These are phyloP conservation scores for Lacerta agilis DNA, from an alignment of 2,797 vertebrate species.

Conservation along the genomic window DNA sequence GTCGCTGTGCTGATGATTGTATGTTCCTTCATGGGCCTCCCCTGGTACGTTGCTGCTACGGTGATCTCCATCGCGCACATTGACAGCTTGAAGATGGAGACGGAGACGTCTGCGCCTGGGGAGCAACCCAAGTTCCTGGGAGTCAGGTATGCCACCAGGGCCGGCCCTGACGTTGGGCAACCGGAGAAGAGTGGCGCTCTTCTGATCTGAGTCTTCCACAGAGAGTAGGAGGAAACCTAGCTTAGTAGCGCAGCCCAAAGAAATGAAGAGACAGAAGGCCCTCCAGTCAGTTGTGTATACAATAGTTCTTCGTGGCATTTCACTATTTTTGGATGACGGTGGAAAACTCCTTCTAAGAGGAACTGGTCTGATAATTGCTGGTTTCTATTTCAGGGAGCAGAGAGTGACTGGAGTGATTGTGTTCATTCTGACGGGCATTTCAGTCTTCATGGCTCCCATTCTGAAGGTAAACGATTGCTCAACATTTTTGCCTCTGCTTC, in stretches of 20 bases:
- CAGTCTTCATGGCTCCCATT: constrained; percentile 98
- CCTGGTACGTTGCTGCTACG: constrained; percentile 96
- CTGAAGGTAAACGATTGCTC: constrained; percentile 86
- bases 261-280: no score
- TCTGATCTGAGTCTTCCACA: background rate
- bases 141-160: constrained; percentile 83
- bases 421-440: constrained; percentile 94
- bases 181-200: background rate
- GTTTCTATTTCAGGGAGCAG: constrained; percentile 88
- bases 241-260: no score
- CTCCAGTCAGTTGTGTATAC: no score
- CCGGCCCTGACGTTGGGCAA: no score
- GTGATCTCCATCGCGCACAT: constrained; percentile 98
- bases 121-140: constrained; percentile 97
- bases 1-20: constrained; percentile 90
- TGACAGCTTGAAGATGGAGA: constrained; percentile 99
- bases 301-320: no score
- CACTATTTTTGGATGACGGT: background rate
- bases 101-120: constrained; percentile 94
- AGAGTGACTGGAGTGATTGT: constrained; percentile 91
- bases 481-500: background rate
- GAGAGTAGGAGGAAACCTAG: background rate
- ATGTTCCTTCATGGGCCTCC: constrained; percentile 96
- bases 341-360: constrained; percentile 1
- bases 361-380: constrained; percentile 49